These are phyloP conservation scores for Knipowitschia caucasica DNA, from an alignment of 2,797 vertebrate genomes.

Conservation along the genomic window DNA sequence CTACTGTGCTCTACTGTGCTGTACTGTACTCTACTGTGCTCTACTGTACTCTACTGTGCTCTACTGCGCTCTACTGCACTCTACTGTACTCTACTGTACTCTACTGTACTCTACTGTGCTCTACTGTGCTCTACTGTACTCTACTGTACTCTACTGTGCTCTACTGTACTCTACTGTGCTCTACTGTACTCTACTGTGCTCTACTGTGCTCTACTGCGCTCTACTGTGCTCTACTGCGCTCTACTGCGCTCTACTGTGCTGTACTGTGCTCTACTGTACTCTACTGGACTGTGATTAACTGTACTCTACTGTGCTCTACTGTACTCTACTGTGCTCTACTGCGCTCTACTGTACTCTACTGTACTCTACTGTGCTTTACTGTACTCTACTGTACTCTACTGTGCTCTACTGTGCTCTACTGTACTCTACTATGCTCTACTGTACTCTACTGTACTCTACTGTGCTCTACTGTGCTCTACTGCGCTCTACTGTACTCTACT, in stretches of 20 bases:
- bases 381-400: background rate
- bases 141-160: background rate
- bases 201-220: background rate
- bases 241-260: background rate
- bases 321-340: background rate
- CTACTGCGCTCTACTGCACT: background rate
- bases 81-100: background rate
- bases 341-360: background rate
- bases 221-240: background rate
- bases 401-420: background rate
- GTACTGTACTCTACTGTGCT: no score
- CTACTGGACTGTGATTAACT: no score
- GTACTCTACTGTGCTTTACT: background rate
- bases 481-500: background rate
- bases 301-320: background rate
- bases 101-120: background rate
- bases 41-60: background rate
- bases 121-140: background rate
- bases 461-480: background rate
- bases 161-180: background rate
- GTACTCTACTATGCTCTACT: no score
- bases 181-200: background rate
- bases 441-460: background rate
- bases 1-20: background rate
- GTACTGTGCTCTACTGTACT: background rate